Evolutionary conservation across 1,140 invertebrate species (phyloP), one percentile per base, ranked within the genome.

Genomic region (Berghia stephanieae): DNA sequence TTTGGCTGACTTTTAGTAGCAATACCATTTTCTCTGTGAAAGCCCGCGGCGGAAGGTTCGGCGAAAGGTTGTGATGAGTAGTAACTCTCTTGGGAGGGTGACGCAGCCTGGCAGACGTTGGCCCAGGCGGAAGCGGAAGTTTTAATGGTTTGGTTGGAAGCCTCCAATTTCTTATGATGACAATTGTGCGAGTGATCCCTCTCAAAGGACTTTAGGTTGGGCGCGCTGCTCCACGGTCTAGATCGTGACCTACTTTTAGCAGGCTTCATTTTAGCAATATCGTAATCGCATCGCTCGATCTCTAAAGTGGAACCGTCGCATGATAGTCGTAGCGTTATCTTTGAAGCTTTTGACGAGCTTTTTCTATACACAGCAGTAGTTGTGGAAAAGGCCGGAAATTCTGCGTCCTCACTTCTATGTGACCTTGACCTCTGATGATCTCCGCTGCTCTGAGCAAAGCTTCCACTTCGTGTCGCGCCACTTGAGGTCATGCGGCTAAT

Each of bases 301-400:
- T 79, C 73, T 44, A 79, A 43, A 21, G 78, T 79, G 21, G 78
- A 79, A 8, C 78, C 78, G 55, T 79, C 78, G 52, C 78, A 75
- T n/a, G 78, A 79, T 4, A 79, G 69, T 1, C 78, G 68, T 31
- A 79, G 66, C 3, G 78, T 79, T n/a, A 79, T 79, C 36, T 71
- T 76, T 24, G 78, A 79, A 0, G 78, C 73, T 38, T 77, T 72
- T 8, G 74, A 76, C 8, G 72, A 67, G 8, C 46, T 49, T 5
- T 24, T 57, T 5, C 68, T 69, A 49, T 79, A 79, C 13, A 70
- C 69, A 5, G 78, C 78, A 5, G 46, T 79, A 16, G 78, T 79
- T 27, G 78, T 79, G 21, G 73, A 79, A 42, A 79, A 79, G 18
- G 75, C 78, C 8, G 67, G 68, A 40, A 79, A 79, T n/a, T 79